Evolutionary conservation across 2,888 invertebrate genomes (phyloP).

Genomic region (Prosopocoilus inquinatus): DNA sequence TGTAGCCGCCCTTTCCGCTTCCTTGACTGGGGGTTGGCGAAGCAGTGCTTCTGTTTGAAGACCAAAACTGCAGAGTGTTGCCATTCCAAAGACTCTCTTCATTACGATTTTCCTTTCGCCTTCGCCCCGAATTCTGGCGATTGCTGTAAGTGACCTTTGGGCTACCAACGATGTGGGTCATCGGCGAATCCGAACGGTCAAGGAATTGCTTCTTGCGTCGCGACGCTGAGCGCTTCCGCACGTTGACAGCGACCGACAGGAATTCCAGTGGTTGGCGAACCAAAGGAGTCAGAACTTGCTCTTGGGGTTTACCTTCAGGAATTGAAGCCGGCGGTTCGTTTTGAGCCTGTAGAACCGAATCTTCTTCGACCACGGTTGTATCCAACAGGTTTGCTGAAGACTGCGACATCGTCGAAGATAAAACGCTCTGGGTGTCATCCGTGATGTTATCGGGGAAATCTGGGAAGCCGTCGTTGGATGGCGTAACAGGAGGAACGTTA

Average conservation of each 20-base stretch:
- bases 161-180: conserved; percentile 59
- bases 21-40: conserved; percentile 60
- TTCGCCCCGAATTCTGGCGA: conserved; percentile 50
- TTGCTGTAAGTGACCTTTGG: conserved; percentile 63
- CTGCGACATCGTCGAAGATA: conserved; percentile 74
- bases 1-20: conserved; percentile 44
- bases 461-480: conserved; percentile 64
- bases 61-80: conserved; percentile 66
- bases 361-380: conserved; percentile 58
- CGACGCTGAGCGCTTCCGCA: conserved; percentile 65
- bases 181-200: conserved; percentile 68
- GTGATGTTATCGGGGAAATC: conserved; percentile 56
- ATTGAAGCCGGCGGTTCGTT: conserved; percentile 44
- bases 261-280: conserved; percentile 75
- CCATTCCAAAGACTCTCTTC: conserved; percentile 64
- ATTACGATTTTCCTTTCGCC: conserved; percentile 41
- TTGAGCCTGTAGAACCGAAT: conserved; percentile 38
- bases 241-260: conserved; percentile 63
- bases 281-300: conserved; percentile 61
- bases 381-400: conserved; percentile 69
- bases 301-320: conserved; percentile 46
- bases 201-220: conserved; percentile 66
- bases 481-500: conserved; percentile 68
- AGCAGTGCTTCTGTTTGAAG: conserved; percentile 50
- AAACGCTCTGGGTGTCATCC: conserved; percentile 72